phyloP scores from a whole-genome alignment of 2,113 vertebrate species.

The Todiramphus chloris region DNA sequence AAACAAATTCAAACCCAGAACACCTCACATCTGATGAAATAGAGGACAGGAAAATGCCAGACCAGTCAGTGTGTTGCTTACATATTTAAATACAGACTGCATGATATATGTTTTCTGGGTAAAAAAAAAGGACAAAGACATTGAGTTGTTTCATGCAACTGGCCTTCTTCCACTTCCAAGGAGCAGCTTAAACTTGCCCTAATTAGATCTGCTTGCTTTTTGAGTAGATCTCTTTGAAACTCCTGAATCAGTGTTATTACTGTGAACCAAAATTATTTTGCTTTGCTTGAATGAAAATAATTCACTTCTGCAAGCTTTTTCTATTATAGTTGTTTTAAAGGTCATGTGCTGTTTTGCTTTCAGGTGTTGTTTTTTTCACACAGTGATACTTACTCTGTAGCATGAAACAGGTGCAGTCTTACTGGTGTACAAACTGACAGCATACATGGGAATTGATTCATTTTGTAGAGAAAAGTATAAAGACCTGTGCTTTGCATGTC shows the following conservation, averaged over 20 bases:
- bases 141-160: conserved; percentile 24
- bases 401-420: not conserved
- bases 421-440: not conserved
- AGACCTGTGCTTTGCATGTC: not conserved
- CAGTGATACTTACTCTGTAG: not conserved
- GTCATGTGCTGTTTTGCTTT: not conserved
- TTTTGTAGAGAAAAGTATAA: not conserved
- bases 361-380: not conserved
- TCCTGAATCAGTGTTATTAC: not conserved
- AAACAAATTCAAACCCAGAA: not conserved
- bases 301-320: conserved; percentile 12
- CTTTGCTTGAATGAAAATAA: not conserved
- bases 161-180: not conserved
- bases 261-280: conserved; percentile 2
- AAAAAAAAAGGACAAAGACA: not conserved
- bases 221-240: conserved; percentile 6
- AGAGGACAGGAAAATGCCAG: not conserved
- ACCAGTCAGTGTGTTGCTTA: not conserved
- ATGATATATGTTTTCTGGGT: not conserved
- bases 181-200: not conserved
- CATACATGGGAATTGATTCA: not conserved
- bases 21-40: not conserved
- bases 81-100: not conserved
- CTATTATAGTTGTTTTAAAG: not conserved
- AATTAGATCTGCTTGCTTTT: no score